Evolutionary conservation across 1,140 invertebrate genomes (phyloP).

Genomic region (Lerema accius): DNA sequence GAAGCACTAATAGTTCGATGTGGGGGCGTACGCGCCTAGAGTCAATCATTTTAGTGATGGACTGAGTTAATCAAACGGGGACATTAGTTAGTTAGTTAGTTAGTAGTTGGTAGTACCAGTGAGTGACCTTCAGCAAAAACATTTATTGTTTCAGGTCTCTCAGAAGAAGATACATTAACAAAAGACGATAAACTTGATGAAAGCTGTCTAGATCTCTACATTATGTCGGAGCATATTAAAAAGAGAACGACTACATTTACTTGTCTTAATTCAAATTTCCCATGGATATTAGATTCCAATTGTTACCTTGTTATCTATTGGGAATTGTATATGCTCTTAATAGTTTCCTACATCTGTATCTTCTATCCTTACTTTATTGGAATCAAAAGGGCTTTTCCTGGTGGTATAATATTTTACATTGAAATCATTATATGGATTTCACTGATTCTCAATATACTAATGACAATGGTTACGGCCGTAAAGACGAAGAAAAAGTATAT

Average conservation of each 20-base stretch:
- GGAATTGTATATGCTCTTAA: constrained; percentile 63
- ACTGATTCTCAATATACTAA: constrained; percentile 60
- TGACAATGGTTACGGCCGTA: constrained; percentile 63
- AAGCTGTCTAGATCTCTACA: constrained; percentile 69
- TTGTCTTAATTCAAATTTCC: constrained; percentile 60
- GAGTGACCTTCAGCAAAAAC: background rate
- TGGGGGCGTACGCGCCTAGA: no score
- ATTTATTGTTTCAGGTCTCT: constrained; percentile 47
- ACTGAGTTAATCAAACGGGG: no score
- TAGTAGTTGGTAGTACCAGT: no score
- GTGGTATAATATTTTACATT: constrained; percentile 55
- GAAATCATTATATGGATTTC: constrained; percentile 64
- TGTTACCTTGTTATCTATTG: constrained; percentile 70
- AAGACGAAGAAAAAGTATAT: constrained; percentile 72
- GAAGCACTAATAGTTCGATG: no score
- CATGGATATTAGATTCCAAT: constrained; percentile 68
- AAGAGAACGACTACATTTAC: constrained; percentile 62
- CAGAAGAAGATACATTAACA: constrained; percentile 49
- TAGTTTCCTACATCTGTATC: constrained; percentile 63
- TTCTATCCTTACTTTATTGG: constrained; percentile 73
- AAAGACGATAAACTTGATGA: constrained; percentile 65
- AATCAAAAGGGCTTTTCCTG: constrained; percentile 57
- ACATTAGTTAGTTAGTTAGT: no score
- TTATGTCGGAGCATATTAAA: constrained; percentile 72
- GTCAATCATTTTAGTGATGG: no score